Evolutionary conservation across 2,888 invertebrate genomes (phyloP), one percentile per base, ranked within the genome.

Genomic region (Cephalotes varians): DNA sequence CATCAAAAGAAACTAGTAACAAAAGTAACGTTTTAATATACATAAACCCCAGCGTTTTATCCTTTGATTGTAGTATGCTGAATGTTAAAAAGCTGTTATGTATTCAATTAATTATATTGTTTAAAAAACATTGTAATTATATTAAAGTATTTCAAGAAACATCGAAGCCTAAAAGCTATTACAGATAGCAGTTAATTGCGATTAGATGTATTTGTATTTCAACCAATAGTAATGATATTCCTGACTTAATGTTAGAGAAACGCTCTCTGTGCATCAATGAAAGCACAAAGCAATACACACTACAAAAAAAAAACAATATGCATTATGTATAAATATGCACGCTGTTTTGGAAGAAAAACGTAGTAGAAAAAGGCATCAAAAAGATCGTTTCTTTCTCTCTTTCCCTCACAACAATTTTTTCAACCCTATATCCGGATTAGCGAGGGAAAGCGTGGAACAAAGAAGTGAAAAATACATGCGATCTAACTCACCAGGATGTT

Each of bases 401-500:
- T 18, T 34, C 10, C 6, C n/a, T n/a, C 2, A 5, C 25, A 44
- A 15, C 21, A 2, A 21, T 67, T 21, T 40, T 28, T n/a, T n/a
- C 15, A 72, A 25, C 12, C 9, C 9, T 0, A 9, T n/a, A 9
- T 1, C 3, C 9, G 10, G 10, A 21, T 10, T 5, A 18, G 18
- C n/a, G 6, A 6, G 6, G 12, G 7, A 15, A 15, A 25, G 25
- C 34, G 10, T 10, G 9, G 12, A 40, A 10, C 15, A 34, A 5
- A 10, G 18, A 31, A 31, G 1, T 10, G 15, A 34, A 49, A 31
- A 28, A 10, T 67, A n/a, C 31, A 12, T n/a, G 18, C 21, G 31
- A 12, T 21, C 71, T 49, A 62, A 93, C 94, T 94, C 71, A 94
- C 94, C 93, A 93, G 60, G 88, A 94, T 94, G 91, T 94, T 94